Evolutionary conservation across 2,113 vertebrate genomes (phyloP).

Genomic region (Ageneiosus marmoratus): DNA sequence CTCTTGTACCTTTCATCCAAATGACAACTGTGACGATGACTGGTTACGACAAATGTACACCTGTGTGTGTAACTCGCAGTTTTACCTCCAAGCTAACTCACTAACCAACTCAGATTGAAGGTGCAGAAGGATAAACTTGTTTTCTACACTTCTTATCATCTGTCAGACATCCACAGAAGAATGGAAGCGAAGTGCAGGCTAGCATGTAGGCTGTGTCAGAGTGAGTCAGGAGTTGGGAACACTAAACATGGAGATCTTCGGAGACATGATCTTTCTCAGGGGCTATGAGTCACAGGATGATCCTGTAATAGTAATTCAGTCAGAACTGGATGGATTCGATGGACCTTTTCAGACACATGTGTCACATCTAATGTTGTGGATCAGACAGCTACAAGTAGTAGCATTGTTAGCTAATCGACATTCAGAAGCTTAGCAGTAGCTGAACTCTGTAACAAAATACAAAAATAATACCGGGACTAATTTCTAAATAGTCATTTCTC

Average conservation of each 20-base stretch:
- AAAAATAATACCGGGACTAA: too few species aligned
- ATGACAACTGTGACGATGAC: neutral
- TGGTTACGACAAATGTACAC: neutral
- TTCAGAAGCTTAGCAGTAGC: neutral
- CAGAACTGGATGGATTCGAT: neutral
- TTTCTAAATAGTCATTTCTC: too few species aligned
- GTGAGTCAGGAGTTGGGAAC: slow-evolving; percentile 3
- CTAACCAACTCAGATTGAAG: neutral
- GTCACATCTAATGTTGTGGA: too few species aligned
- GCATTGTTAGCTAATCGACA: neutral
- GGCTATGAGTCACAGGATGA: neutral
- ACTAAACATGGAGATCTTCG: neutral
- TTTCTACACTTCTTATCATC: neutral
- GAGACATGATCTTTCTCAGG: neutral
- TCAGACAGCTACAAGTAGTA: neutral
- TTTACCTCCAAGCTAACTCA: neutral
- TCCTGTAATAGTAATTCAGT: neutral
- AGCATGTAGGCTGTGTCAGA: neutral
- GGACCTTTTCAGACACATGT: neutral
- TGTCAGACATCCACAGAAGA: neutral
- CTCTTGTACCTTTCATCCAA: neutral
- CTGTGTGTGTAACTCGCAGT: neutral
- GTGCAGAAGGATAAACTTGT: neutral
- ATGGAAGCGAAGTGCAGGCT: neutral
- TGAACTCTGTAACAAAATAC: neutral